Conservation (phyloP, 2,888 invertebrate species). For the Amphipyra tragopoginis region DNA sequence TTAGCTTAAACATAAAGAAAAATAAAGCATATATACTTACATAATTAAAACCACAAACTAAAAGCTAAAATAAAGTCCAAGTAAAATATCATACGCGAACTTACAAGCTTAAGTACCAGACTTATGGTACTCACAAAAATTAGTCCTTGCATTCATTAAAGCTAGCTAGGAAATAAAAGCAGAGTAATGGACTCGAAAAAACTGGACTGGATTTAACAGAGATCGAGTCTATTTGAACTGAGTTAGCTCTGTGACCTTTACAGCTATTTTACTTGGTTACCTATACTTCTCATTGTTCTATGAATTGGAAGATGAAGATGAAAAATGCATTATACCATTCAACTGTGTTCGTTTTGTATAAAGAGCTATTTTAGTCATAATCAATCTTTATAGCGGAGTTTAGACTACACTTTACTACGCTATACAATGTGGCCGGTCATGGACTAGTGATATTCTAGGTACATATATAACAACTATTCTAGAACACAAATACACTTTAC, state of each 20-base stretch:
- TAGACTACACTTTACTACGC: too few species aligned
- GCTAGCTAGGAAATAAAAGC: conserved; percentile 41
- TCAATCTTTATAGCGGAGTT: too few species aligned
- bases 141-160: conserved; percentile 53
- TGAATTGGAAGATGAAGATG: conserved; percentile 18
- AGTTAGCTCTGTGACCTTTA: conserved; percentile 22
- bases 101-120: conserved; percentile 31
- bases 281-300: conserved; percentile 15
- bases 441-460: too few species aligned
- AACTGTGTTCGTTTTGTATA: conserved; percentile 28
- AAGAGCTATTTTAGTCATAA: too few species aligned
- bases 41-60: conserved; percentile 38
- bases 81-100: conserved; percentile 16
- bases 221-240: conserved; percentile 25
- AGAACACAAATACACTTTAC: too few species aligned
- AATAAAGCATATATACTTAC: too few species aligned
- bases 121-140: conserved; percentile 47
- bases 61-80: conserved; percentile 1
- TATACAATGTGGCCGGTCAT: too few species aligned
- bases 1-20: too few species aligned
- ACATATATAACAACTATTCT: too few species aligned
- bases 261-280: conserved; percentile 7
- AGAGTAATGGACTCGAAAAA: conserved; percentile 38
- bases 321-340: conserved; percentile 38
- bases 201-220: conserved; percentile 27